A percentile compares a stretch with the other conserved stretches of the same genome.
These are phyloP conservation scores for Hylaeus anthracinus DNA, from an alignment of 1,140 invertebrate genomes.

Conservation along the genomic window DNA sequence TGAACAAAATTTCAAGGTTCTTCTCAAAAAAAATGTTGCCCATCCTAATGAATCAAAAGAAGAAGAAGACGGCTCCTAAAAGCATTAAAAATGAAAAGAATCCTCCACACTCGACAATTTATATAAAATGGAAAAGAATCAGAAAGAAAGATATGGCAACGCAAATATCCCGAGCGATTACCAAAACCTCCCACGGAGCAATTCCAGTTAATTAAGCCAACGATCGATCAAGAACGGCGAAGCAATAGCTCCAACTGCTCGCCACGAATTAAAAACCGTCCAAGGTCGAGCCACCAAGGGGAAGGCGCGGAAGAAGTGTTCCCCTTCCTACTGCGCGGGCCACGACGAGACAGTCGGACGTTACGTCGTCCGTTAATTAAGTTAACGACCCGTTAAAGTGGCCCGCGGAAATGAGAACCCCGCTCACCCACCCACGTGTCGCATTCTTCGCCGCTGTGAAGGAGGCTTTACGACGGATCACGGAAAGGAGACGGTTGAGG, in stretches of 20 bases:
- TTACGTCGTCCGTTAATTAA: constrained; percentile 75
- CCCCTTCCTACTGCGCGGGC: neutral
- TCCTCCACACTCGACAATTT: no score
- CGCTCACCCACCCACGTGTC: constrained; percentile 44
- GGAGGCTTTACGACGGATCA: constrained; percentile 25
- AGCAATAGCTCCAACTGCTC: neutral
- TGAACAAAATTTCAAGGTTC: no score
- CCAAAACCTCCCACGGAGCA: neutral
- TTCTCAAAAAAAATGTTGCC: no score
- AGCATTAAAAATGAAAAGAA: no score
- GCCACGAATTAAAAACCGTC: constrained; percentile 14
- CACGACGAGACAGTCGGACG: constrained; percentile 47
- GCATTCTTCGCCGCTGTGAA: constrained; percentile 12
- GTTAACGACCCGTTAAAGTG: constrained; percentile 74
- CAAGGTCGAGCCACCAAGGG: constrained; percentile 6
- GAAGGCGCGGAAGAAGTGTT: neutral
- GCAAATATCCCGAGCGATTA: no score
- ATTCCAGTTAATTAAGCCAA: neutral
- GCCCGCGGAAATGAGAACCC: constrained; percentile 63
- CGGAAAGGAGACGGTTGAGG: neutral
- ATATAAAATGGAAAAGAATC: no score
- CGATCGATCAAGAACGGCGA: neutral
- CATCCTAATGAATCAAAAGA: no score
- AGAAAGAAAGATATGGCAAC: no score
- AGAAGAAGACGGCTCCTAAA: no score